phyloP scores from a whole-genome alignment of 2,888 invertebrate genomes.

The Eristalis tenax region DNA sequence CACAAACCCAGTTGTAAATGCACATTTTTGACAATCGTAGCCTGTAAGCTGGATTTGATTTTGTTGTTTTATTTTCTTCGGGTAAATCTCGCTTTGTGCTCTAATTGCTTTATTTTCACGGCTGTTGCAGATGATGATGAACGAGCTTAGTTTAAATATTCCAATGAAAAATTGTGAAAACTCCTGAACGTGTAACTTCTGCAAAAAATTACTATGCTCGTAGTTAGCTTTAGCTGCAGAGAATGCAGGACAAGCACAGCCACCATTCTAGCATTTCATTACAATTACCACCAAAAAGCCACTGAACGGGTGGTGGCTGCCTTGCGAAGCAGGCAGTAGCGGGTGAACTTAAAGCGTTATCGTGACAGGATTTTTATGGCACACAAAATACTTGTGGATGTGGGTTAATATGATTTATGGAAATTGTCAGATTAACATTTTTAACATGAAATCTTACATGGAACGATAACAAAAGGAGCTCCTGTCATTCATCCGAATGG shows the following conservation, averaged over 20 bases:
- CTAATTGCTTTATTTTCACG: conserved; percentile 56
- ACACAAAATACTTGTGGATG: conserved; percentile 61
- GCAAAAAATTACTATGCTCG: not conserved
- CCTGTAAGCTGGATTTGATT: not conserved
- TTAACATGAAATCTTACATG: conserved; percentile 68
- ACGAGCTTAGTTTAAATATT: conserved; percentile 54
- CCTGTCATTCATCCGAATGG: conserved; percentile 44
- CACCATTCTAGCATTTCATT: conserved; percentile 50
- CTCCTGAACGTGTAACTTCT: conserved; percentile 9
- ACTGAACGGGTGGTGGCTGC: conserved; percentile 8
- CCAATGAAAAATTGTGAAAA: conserved; percentile 56
- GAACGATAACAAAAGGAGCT: conserved; percentile 60
- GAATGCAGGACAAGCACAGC: not conserved
- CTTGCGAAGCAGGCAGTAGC: not conserved
- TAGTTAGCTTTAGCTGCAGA: conserved; percentile 10
- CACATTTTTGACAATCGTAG: no score
- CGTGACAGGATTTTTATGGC: conserved; percentile 52
- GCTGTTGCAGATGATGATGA: conserved; percentile 66
- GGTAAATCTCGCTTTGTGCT: not conserved
- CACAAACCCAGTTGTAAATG: no score
- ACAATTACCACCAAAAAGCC: conserved; percentile 39
- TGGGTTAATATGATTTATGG: conserved; percentile 74
- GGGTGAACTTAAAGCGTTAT: conserved; percentile 42
- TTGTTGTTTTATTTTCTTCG: not conserved
- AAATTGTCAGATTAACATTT: conserved; percentile 74